Base-by-base conservation (phyloP, 2,797 vertebrate genomes). In the Cossypha niveicapilla region DNA sequence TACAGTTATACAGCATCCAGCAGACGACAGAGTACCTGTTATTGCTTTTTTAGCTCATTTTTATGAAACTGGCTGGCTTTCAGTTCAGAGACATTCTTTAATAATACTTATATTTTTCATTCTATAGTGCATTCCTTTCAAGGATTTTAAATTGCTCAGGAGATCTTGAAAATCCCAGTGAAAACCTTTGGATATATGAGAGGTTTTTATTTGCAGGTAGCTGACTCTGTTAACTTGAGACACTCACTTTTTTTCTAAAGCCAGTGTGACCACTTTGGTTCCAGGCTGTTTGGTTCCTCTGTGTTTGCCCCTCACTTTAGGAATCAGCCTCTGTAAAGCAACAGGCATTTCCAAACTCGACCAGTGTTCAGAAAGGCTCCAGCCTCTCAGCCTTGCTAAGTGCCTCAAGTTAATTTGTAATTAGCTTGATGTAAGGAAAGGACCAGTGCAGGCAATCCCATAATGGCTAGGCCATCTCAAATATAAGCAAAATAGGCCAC, bases 61-160 rank as follows among this genome's bases (percentile, higher is more conserved):
- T 95, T 74, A 91, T 95, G 92, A 92, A 94, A 65, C 82, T 63
- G 79, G 61, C 78, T 77, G 84, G 28, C 84, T 92, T 95, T 95
- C 74, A 50, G 35, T 66, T 92, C 57, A 60, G 37, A 94, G 48
- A 76, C 78, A 87, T 94, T 91, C 74, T 91, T 95, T 85, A 91
- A 42, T 85, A 94, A 89, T 76, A 89, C 71, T 75, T 93, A 76
- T 27, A 67, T 78, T 73, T 92, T 91, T 95, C 74, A 76, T 89
- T 90, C 84, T 93, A 82, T 71, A 82, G 37, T 47, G 21, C 67
- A 76, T 92, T 92, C 89, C 75, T 92, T 89, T 76, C 72, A 71
- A 57, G 63, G 56, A 82, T 53, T 96, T 92, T n/a, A 82, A 89
- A 93, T 82, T 89, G 78, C 74, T 60, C 48, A 57, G 37, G 63